Evolutionary conservation across 37 sponge, comb jelly and placozoan genomes (phyloP).

Genomic region (Beroe forskalii): DNA sequence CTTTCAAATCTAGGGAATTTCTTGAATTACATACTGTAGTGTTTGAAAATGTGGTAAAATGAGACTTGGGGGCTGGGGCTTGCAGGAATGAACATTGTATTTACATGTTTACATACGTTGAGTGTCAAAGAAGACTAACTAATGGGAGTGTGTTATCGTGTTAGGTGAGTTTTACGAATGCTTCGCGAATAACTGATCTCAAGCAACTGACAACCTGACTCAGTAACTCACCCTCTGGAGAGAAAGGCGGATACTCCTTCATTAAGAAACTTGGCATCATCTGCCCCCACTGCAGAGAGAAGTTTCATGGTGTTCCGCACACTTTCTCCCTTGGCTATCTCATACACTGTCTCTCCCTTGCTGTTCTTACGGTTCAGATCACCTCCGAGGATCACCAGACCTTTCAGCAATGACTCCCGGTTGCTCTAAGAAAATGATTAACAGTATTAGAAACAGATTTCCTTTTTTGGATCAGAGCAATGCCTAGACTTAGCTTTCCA

Average conservation of each 20-base stretch:
- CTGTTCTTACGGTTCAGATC: conserved; percentile 62
- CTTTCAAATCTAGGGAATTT: neutral
- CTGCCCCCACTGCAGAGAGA: conserved; percentile 9
- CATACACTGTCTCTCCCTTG: conserved; percentile 63
- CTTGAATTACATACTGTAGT: too few species aligned
- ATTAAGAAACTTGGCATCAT: conserved; percentile 39
- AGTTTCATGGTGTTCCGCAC: conserved; percentile 19
- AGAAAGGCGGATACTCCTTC: conserved; percentile 13
- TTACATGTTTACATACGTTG: too few species aligned
- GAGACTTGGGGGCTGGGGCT: too few species aligned
- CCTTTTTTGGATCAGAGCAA: too few species aligned
- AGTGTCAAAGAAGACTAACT: too few species aligned
- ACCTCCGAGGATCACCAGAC: conserved; percentile 67
- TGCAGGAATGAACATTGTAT: too few species aligned
- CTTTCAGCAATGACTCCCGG: conserved; percentile 65
- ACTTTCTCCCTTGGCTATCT: conserved; percentile 24
- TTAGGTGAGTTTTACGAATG: neutral
- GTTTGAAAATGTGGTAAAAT: too few species aligned
- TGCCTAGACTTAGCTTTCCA: too few species aligned
- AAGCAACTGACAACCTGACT: neutral
- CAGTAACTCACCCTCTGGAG: neutral
- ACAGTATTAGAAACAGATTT: too few species aligned
- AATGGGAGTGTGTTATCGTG: too few species aligned
- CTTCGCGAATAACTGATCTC: neutral
- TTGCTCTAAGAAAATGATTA: conserved; percentile 28